A percentile compares a stretch with the other conserved stretches of the same genome.
Conservation (phyloP, 1,140 invertebrate species). For the Drosophila orena region DNA sequence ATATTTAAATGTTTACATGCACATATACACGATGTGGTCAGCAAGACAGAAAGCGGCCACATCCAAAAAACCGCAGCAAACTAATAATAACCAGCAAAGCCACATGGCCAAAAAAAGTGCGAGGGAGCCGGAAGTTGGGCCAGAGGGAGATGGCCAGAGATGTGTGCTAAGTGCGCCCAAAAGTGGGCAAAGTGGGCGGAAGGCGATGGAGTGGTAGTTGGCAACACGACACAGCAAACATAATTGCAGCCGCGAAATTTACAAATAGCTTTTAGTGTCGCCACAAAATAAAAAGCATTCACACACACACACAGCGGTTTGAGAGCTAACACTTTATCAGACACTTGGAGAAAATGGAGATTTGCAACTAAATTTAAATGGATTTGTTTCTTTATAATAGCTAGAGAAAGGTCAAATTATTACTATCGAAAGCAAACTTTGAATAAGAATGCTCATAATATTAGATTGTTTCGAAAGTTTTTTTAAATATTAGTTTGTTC, state of each 20-base stretch:
- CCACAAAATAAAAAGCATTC: slow-evolving; percentile 64
- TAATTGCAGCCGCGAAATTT: slow-evolving; percentile 82
- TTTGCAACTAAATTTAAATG: background rate
- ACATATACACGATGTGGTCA: slow-evolving; percentile 54
- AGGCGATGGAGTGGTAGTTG: slow-evolving; percentile 18
- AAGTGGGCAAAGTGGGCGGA: no score
- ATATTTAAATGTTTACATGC: slow-evolving; percentile 60
- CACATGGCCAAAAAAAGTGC: slow-evolving; percentile 43
- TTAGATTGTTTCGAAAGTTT: no score
- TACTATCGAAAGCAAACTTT: no score
- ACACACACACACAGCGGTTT: slow-evolving; percentile 9
- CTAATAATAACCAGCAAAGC: slow-evolving; percentile 79
- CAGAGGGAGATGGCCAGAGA: slow-evolving; percentile 10
- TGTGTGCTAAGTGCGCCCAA: slow-evolving; percentile 59
- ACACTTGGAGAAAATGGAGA: background rate
- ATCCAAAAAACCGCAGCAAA: slow-evolving; percentile 69
- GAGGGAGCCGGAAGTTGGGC: slow-evolving; percentile 2
- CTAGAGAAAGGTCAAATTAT: no score
- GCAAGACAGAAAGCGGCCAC: slow-evolving; percentile 60
- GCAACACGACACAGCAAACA: slow-evolving; percentile 72
- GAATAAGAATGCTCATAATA: no score
- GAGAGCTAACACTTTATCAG: slow-evolving; percentile 7
- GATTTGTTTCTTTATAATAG: no score
- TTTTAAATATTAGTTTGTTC: no score
- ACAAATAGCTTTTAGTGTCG: slow-evolving; percentile 82